These are phyloP conservation scores for Latrodectus elegans DNA, from an alignment of 2,888 invertebrate genomes.

Conservation along the genomic window DNA sequence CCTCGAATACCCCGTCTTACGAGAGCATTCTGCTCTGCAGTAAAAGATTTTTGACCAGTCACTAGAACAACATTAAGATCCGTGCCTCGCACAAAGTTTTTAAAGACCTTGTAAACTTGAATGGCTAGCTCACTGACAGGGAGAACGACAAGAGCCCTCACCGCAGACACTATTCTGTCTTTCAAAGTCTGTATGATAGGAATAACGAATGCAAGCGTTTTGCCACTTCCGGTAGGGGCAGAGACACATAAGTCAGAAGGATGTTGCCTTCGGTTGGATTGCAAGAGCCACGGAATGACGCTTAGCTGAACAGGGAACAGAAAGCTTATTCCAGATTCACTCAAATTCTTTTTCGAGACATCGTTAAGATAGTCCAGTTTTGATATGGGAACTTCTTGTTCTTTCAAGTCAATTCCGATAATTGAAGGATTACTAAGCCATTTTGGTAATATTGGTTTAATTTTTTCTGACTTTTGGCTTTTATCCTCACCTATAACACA, in stretches of 20 bases:
- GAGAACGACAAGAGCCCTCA: constrained; percentile 90
- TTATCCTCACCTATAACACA: constrained; percentile 82
- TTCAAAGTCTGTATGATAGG: constrained; percentile 88
- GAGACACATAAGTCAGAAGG: constrained; percentile 95
- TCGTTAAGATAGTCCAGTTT: constrained; percentile 80
- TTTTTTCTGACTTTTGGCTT: constrained; percentile 75
- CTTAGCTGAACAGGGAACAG: constrained; percentile 71
- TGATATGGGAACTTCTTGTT: constrained; percentile 78
- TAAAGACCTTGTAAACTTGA: constrained; percentile 90
- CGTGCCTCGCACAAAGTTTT: constrained; percentile 76
- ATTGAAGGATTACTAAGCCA: constrained; percentile 89
- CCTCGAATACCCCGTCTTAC: constrained; percentile 78
- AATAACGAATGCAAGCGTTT: constrained; percentile 94
- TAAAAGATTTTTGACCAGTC: constrained; percentile 80
- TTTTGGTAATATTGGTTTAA: constrained; percentile 86
- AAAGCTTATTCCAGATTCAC: constrained; percentile 50
- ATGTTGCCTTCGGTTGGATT: constrained; percentile 75
- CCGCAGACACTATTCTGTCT: constrained; percentile 80
- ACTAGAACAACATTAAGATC: constrained; percentile 82
- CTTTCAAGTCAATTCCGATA: constrained; percentile 83
- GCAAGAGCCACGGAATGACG: constrained; percentile 70
- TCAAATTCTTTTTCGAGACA: constrained; percentile 52
- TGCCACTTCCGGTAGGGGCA: constrained; percentile 98
- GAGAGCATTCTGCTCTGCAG: constrained; percentile 74
- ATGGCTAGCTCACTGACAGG: constrained; percentile 93